Evolutionary conservation across 2,113 vertebrate species (phyloP).

Genomic region (Aphelocoma coerulescens): DNA sequence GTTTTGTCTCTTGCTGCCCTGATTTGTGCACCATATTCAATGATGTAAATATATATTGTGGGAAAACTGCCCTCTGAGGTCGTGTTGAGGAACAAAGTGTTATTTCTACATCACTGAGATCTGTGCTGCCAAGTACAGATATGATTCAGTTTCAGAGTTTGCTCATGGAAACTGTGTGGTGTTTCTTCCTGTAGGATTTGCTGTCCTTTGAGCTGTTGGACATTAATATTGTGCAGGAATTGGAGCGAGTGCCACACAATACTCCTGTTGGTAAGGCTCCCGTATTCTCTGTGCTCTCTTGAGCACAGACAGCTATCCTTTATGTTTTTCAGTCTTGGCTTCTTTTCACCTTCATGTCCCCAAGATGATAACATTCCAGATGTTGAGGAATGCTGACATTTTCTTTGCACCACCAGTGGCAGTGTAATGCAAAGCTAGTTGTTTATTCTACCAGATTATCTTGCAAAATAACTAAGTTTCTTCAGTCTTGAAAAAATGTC

Average conservation of each 20-base stretch:
- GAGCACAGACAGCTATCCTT: not conserved
- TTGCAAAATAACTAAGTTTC: not conserved
- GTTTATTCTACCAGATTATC: not conserved
- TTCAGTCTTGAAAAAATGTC: not conserved
- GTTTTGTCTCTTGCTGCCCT: not conserved
- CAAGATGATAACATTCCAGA: not conserved
- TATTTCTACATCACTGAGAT: not conserved
- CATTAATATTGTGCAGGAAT: constrained; percentile 94
- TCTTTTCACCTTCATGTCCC: not conserved
- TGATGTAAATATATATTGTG: fast-evolving
- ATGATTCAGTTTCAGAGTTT: not conserved
- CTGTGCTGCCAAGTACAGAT: not conserved
- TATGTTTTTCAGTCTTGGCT: not conserved
- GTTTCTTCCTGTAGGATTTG: constrained; percentile 79
- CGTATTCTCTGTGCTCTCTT: fast-evolving
- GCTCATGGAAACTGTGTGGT: not conserved
- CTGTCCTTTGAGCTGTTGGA: constrained; percentile 95
- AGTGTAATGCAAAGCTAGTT: not conserved
- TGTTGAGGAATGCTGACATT: not conserved
- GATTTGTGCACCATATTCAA: not conserved
- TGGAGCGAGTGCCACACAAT: constrained; percentile 94
- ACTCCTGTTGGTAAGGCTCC: constrained; percentile 87
- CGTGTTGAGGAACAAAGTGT: not conserved
- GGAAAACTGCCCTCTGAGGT: not conserved
- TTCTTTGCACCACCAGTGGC: not conserved